Base-by-base conservation (phyloP, 1,140 invertebrate species). In the Monomorium pharaonis region DNA sequence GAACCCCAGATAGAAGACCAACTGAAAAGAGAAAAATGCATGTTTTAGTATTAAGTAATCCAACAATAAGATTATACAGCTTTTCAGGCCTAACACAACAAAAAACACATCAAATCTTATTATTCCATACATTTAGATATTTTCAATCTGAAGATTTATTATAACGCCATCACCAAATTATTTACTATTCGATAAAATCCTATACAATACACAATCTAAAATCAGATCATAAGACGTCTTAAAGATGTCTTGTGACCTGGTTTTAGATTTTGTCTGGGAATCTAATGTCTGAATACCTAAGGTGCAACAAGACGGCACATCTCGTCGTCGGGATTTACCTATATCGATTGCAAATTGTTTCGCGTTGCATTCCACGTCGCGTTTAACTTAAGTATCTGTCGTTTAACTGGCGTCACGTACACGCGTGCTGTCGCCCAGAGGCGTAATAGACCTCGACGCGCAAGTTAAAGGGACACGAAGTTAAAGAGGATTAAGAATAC, bases 401-500 rank as follows among this genome's bases (percentile, higher is more conserved):
- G 21, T 51, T 80, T 69, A 80, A 80, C 63, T 30, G 47, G 16
- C 47, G 47, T 54, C 77, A 80, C 63, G 62, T 65, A 54, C 33
- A 42, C 10, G 24, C n/a, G 30, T 7, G 60, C 60, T 44, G 37
- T 44, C 42, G n/a, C 5, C 18, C 14, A 42, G 30, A 69, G 76
- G 14, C 33, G 7, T 70, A 69, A 70, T 70, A 70, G 27, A 24
- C 47, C n/a, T n/a, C 47, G 18, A 7, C 44, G 62, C 18, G 9
- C 44, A 47, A 80, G 62, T 80, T 69, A 80, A 80, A 80, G 63
- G 47, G 77, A 69, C 77, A 58, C 21, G 16, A 47, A n/a, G n/a
- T n/a, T n/a, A n/a, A n/a, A n/a, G n/a, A n/a, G 16, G n/a, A 33
- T 80, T 70, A 69, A 80, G 10, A 65, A 80, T 49, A 51, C 27